A percentile compares a stretch with the other conserved stretches of the same genome.
Conservation (phyloP, 2,888 invertebrate species). For the Amphipyra berbera region DNA sequence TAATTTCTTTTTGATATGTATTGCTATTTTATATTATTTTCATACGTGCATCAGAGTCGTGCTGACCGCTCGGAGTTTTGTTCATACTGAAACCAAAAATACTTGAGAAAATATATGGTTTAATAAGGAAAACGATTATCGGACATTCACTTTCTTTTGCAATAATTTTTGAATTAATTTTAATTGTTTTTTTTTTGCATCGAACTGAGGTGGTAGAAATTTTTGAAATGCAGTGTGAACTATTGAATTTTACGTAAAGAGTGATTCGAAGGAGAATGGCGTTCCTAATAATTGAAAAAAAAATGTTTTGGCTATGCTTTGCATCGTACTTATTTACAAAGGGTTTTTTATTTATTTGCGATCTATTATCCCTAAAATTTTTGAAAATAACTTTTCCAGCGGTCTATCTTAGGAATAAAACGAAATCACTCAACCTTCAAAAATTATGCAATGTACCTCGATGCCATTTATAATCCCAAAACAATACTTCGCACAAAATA, state of each 20-base stretch:
- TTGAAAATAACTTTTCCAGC: too few relatives aligned
- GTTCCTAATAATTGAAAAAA: too few relatives aligned
- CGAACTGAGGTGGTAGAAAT: conserved; percentile 1
- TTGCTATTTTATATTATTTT: conserved; percentile 11
- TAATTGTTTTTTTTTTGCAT: conserved; percentile 15
- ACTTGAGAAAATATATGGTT: conserved; percentile 3
- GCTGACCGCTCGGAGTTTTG: conserved; percentile 11
- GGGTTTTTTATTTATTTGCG: too few relatives aligned
- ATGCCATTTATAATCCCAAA: too few relatives aligned
- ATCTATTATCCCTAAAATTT: too few relatives aligned
- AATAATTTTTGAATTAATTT: conserved; percentile 23
- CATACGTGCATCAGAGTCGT: conserved; percentile 6
- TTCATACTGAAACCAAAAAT: conserved; percentile 21
- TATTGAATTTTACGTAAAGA: not conserved
- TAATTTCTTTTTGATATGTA: conserved; percentile 21
- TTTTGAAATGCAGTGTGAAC: not conserved
- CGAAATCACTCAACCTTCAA: too few relatives aligned
- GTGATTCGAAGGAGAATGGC: too few relatives aligned
- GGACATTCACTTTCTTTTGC: conserved; percentile 25
- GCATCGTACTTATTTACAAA: too few relatives aligned
- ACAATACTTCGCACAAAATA: too few relatives aligned
- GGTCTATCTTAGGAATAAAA: too few relatives aligned
- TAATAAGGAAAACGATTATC: not conserved
- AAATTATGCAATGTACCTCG: too few relatives aligned
- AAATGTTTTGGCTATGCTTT: too few relatives aligned